Conservation (phyloP, 1,140 invertebrate species). For the Anoplolepis gracilipes region DNA sequence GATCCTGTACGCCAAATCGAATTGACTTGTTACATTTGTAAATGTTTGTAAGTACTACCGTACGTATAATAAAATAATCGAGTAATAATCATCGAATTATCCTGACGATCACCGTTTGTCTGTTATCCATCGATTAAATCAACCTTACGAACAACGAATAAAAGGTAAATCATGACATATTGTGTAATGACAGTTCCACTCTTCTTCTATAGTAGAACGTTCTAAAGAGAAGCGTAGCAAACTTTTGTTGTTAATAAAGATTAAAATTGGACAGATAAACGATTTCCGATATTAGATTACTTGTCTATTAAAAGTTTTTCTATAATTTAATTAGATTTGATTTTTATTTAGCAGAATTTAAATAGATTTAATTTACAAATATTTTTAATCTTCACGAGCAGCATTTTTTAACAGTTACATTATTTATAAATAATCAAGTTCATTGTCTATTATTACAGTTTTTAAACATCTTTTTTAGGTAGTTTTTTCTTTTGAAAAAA, state of each 20-base stretch:
- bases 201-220: conserved; percentile 41
- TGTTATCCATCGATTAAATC: conserved; percentile 63
- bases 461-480: background rate
- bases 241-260: background rate
- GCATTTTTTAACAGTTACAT: background rate
- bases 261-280: background rate
- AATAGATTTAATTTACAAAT: background rate
- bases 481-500: background rate
- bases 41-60: conserved; percentile 83
- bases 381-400: background rate
- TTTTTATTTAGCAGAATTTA: too few species aligned
- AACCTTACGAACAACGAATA: conserved; percentile 66
- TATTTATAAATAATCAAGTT: background rate
- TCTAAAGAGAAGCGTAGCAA: background rate
- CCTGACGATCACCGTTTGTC: conserved; percentile 44
- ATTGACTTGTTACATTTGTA: conserved; percentile 84
- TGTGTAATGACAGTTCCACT: conserved; percentile 47
- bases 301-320: background rate
- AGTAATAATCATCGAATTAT: conserved; percentile 77
- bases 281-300: background rate
- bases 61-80: conserved; percentile 80
- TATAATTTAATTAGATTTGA: background rate
- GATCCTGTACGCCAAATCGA: conserved; percentile 82
- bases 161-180: conserved; percentile 62
- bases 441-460: background rate